Conservation (phyloP, 2,113 vertebrate species). For the Callipepla californica region DNA sequence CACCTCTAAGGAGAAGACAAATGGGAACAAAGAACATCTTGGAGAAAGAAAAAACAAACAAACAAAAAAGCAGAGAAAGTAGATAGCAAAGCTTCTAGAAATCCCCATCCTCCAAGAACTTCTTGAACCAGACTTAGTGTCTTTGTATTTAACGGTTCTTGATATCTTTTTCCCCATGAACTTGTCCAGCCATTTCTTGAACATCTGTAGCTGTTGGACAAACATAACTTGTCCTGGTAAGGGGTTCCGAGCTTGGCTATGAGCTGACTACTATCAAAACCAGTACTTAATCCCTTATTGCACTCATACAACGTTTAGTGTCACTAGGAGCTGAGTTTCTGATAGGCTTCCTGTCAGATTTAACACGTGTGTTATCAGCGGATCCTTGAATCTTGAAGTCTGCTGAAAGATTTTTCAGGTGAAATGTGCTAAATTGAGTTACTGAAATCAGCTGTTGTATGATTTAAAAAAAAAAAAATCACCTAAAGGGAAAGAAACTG, state of each 20-base stretch:
- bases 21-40: not conserved
- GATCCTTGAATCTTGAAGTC: not conserved
- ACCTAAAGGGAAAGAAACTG: not conserved
- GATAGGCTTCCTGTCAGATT: not conserved
- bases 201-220: not conserved
- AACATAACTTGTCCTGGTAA: not conserved
- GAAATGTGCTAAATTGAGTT: not conserved
- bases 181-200: not conserved
- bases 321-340: not conserved
- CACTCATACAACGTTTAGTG: not conserved
- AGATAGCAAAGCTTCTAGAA: not conserved
- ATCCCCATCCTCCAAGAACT: not conserved
- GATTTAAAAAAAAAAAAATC: not conserved
- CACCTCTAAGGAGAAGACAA: not conserved
- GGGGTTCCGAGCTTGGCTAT: not conserved
- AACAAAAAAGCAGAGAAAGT: not conserved
- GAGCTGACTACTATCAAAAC: not conserved
- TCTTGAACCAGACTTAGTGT: not conserved
- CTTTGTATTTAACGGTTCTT: not conserved
- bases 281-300: not conserved
- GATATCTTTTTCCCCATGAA: not conserved
- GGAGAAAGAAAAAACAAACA: not conserved
- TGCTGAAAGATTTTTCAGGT: not conserved
- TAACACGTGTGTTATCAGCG: not conserved
- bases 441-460: not conserved